These are phyloP conservation scores for Plebejus anna DNA, from an alignment of 2,888 invertebrate genomes.

Conservation along the genomic window DNA sequence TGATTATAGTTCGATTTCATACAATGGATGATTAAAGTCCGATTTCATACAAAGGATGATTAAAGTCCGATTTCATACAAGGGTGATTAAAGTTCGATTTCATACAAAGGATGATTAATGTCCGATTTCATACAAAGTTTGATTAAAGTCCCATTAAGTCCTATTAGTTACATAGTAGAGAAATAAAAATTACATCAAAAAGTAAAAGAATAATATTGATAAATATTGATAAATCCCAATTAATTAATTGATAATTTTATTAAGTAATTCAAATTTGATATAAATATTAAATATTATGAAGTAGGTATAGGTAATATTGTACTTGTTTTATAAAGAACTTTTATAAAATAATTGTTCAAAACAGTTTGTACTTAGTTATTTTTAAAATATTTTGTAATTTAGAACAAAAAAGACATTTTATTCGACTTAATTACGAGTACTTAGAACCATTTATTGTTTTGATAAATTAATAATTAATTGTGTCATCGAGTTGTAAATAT, in stretches of 20 bases:
- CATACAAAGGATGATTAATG: too few relatives aligned
- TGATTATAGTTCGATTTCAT: too few relatives aligned
- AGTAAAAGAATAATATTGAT: neutral
- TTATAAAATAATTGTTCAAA: neutral
- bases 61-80: neutral
- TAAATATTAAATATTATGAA: too few relatives aligned
- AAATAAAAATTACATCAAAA: neutral
- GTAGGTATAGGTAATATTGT: too few relatives aligned
- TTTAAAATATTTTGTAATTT: neutral
- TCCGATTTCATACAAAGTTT: too few relatives aligned
- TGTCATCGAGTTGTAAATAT: conserved; percentile 8
- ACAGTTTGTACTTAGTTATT: neutral
- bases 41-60: neutral
- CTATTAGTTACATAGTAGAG: neutral
- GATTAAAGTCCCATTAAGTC: neutral
- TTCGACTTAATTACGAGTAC: neutral
- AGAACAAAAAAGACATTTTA: neutral
- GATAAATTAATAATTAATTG: neutral
- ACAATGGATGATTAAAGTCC: too few relatives aligned
- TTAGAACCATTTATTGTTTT: neutral
- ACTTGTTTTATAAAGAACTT: neutral
- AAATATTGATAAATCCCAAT: neutral
- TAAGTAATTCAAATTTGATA: neutral
- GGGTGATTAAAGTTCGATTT: too few relatives aligned
- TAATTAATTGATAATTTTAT: neutral